These are phyloP conservation scores for Eupeodes corollae DNA, from an alignment of 1,140 invertebrate species.

Conservation along the genomic window DNA sequence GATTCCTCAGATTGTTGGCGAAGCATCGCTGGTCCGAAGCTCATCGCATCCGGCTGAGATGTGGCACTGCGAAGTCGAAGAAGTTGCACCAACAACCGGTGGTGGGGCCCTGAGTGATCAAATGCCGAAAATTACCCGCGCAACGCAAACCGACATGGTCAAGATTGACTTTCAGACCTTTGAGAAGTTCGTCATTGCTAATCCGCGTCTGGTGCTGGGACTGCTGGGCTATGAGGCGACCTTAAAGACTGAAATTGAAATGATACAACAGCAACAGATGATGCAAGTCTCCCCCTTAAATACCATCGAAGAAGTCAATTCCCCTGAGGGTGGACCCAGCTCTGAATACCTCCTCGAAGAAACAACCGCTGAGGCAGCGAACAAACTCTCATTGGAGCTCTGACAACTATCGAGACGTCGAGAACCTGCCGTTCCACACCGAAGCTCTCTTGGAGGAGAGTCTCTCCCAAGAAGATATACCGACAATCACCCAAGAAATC, in stretches of 20 bases:
- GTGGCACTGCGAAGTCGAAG: conserved; percentile 32
- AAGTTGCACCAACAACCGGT: neutral
- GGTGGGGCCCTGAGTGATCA: neutral
- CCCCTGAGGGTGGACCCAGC: conserved; percentile 14
- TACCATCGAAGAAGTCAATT: conserved; percentile 29
- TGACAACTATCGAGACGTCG: conserved; percentile 14
- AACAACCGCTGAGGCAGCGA: conserved; percentile 1
- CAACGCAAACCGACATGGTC: conserved; percentile 30
- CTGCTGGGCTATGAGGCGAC: conserved; percentile 29
- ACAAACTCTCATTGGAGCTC: too few relatives aligned
- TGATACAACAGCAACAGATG: conserved; percentile 29
- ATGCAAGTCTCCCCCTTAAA: conserved; percentile 30
- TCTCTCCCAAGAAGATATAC: neutral
- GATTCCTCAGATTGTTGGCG: conserved; percentile 7
- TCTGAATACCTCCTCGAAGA: conserved; percentile 21
- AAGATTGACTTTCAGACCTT: conserved; percentile 32
- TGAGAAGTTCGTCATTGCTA: conserved; percentile 30
- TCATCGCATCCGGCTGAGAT: conserved; percentile 73
- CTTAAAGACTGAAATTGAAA: conserved; percentile 30
- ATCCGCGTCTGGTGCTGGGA: conserved; percentile 31
- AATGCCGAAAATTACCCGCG: conserved; percentile 10
- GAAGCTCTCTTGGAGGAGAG: conserved; percentile 18
- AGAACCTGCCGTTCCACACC: conserved; percentile 34
- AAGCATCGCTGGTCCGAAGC: conserved; percentile 42
- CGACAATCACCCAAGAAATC: too few relatives aligned